These are phyloP conservation scores for Nixonia krombeini DNA, from an alignment of 1,140 invertebrate species.

Conservation along the genomic window DNA sequence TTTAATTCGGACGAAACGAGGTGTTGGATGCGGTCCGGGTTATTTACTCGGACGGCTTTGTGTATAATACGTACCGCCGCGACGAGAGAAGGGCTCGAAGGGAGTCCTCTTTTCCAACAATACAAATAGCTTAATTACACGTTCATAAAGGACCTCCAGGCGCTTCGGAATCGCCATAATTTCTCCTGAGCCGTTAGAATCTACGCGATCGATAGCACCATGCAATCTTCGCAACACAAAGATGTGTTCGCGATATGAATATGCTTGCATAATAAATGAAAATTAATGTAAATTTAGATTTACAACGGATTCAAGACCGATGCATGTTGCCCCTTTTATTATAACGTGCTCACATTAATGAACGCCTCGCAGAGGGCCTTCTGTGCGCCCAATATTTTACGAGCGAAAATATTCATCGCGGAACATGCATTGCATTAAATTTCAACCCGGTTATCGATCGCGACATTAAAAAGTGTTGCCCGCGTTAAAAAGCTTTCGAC, in stretches of 20 bases:
- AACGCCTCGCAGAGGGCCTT: background rate
- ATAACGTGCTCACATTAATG: slow-evolving; percentile 20
- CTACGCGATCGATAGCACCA: slow-evolving; percentile 41
- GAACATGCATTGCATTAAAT: slow-evolving; percentile 12
- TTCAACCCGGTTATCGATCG: slow-evolving; percentile 19
- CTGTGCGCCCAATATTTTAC: slow-evolving; percentile 32
- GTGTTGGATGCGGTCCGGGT: slow-evolving; percentile 52
- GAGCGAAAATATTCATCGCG: slow-evolving; percentile 40
- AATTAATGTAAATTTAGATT: slow-evolving; percentile 41
- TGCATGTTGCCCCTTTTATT: slow-evolving; percentile 28
- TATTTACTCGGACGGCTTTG: slow-evolving; percentile 44
- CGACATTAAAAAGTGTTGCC: too few species aligned
- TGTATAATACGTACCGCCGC: slow-evolving; percentile 26
- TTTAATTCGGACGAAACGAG: slow-evolving; percentile 57
- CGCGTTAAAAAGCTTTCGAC: too few species aligned
- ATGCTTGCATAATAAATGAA: slow-evolving; percentile 42
- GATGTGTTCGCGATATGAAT: slow-evolving; percentile 35
- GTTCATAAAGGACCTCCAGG: slow-evolving; percentile 42
- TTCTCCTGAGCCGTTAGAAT: slow-evolving; percentile 30
- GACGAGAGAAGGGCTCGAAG: slow-evolving; percentile 26
- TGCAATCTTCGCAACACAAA: slow-evolving; percentile 30
- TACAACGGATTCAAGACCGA: slow-evolving; percentile 11
- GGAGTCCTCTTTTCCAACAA: slow-evolving; percentile 47
- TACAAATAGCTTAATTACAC: slow-evolving; percentile 66
- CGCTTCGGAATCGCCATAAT: slow-evolving; percentile 53